Evolutionary conservation across 2,113 vertebrate genomes (phyloP).

Genomic region (Rynchops niger): DNA sequence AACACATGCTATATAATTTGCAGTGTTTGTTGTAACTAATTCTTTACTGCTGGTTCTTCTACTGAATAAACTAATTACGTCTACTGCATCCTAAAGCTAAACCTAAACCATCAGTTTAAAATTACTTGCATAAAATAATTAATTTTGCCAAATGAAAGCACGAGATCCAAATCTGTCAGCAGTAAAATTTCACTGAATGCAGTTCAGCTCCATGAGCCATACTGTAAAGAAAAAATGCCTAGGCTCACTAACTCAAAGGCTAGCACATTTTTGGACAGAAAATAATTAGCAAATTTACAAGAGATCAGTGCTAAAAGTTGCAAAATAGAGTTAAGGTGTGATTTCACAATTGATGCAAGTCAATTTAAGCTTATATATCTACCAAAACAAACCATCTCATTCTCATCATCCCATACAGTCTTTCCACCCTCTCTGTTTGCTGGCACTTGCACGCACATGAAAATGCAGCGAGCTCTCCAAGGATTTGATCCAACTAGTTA

Average conservation of each 20-base stretch:
- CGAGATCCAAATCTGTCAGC: neutral
- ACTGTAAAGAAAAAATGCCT: neutral
- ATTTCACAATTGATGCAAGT: neutral
- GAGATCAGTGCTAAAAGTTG: neutral
- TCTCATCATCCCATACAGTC: neutral
- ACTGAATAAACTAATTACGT: neutral
- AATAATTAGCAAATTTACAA: neutral
- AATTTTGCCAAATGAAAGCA: neutral
- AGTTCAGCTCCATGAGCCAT: neutral
- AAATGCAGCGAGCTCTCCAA: rapidly evolving
- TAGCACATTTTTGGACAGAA: neutral
- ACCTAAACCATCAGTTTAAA: conserved; percentile 13
- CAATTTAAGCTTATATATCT: neutral
- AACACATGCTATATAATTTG: conserved; percentile 16
- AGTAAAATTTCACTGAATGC: neutral
- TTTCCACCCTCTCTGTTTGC: neutral
- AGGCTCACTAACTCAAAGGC: neutral
- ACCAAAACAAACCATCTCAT: neutral
- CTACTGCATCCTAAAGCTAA: neutral
- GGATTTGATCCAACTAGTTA: neutral
- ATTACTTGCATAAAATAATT: neutral
- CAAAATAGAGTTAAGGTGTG: neutral
- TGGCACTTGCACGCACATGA: rapidly evolving
- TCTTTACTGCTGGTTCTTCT: conserved; percentile 9
- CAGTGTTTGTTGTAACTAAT: conserved; percentile 1